Conservation (phyloP, 2,797 vertebrate species). For the Peromyscus melanophrys region DNA sequence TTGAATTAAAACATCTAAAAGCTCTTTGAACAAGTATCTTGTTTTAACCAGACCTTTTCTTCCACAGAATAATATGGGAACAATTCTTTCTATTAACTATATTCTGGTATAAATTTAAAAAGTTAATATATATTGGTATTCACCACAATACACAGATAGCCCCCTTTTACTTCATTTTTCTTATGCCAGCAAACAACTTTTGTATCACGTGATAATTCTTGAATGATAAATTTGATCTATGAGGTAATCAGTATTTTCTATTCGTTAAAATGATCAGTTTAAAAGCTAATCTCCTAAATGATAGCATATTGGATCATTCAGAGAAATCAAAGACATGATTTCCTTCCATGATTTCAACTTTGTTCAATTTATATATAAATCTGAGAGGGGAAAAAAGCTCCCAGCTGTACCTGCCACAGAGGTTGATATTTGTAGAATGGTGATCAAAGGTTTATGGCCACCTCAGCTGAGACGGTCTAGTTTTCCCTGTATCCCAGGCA, state of each 20-base stretch:
- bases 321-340: conserved; percentile 62
- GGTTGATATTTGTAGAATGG: background rate
- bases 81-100: conserved; percentile 18
- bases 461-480: background rate
- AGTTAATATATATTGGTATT: background rate
- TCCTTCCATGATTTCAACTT: conserved; percentile 71
- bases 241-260: conserved; percentile 31
- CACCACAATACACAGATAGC: background rate
- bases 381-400: background rate
- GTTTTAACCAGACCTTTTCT: conserved; percentile 24
- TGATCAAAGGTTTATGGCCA: conserved; percentile 74
- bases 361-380: conserved; percentile 63
- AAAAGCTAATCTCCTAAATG: conserved; percentile 51
- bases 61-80: conserved; percentile 29
- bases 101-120: conserved; percentile 30
- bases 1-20: background rate
- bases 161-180: background rate
- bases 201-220: background rate
- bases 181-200: background rate
- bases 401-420: conserved; percentile 55
- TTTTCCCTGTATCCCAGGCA: conserved; percentile 41
- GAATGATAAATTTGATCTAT: background rate
- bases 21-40: background rate
- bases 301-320: conserved; percentile 38
- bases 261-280: conserved; percentile 24